phyloP scores from a whole-genome alignment of 2,797 vertebrate species.

The Peromyscus nudipes region DNA sequence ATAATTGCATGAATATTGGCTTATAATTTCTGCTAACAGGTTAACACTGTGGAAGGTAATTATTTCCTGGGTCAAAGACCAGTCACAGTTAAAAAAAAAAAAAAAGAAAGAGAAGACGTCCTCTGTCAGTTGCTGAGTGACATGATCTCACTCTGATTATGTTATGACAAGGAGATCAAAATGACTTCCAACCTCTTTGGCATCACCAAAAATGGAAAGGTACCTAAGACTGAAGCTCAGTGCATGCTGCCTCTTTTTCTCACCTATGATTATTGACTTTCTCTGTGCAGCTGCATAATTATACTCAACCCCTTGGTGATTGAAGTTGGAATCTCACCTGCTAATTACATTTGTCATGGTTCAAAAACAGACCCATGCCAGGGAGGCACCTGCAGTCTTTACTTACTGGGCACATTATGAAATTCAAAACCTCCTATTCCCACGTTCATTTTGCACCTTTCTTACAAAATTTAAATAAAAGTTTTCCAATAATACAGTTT shows the following conservation, averaged over 20 bases:
- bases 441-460: constrained; percentile 41
- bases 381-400: constrained; percentile 28
- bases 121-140: neutral
- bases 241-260: constrained; percentile 26
- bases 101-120: neutral
- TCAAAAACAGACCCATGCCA: constrained; percentile 31
- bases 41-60: constrained; percentile 51
- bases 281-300: constrained; percentile 55
- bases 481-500: constrained; percentile 4
- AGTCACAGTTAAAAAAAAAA: neutral
- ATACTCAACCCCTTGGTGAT: neutral
- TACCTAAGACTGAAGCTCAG: neutral
- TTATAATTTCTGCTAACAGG: constrained; percentile 43
- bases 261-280: constrained; percentile 48
- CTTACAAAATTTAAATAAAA: constrained; percentile 44
- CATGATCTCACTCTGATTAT: neutral
- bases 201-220: constrained; percentile 2
- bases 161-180: neutral
- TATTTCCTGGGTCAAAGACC: constrained; percentile 45
- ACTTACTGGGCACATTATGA: constrained; percentile 7
- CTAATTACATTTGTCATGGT: constrained; percentile 69
- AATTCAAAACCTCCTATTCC: constrained; percentile 33
- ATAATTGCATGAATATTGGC: neutral
- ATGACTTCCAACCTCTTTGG: constrained; percentile 8
- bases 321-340: constrained; percentile 24